These are phyloP conservation scores for Rhincodon typus DNA, from an alignment of 2,797 vertebrate species.

Conservation along the genomic window DNA sequence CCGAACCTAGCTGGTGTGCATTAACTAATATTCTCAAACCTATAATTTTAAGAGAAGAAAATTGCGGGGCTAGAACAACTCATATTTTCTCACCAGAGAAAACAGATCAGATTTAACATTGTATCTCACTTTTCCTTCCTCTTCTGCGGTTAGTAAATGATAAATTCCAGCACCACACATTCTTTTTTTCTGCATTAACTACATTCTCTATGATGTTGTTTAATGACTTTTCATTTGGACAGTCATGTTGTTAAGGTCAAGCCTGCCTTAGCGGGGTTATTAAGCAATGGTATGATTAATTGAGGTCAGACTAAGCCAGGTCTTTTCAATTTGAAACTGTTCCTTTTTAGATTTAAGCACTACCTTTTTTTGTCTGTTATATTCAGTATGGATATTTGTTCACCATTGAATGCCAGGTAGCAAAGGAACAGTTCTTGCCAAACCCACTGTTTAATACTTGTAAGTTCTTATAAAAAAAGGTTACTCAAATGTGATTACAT, in stretches of 20 bases:
- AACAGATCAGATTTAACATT: not conserved
- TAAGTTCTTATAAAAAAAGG: not conserved
- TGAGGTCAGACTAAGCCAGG: constrained; percentile 8
- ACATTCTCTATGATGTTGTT: not conserved
- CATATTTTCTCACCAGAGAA: not conserved
- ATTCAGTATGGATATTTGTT: not conserved
- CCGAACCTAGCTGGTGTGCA: not conserved
- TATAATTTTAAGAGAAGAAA: not conserved
- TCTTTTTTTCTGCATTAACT: not conserved
- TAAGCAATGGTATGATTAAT: constrained; percentile 8
- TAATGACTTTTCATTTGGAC: not conserved
- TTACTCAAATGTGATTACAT: not conserved
- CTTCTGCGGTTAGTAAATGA: not conserved
- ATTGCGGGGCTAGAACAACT: not conserved
- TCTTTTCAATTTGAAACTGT: not conserved
- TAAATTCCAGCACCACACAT: not conserved
- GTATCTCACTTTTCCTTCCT: not conserved
- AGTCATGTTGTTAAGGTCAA: not conserved
- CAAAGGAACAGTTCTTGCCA: not conserved
- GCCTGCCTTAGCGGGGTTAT: not conserved
- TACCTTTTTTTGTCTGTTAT: not conserved
- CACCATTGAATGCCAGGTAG: not conserved
- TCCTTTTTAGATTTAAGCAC: not conserved
- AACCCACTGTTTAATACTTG: not conserved
- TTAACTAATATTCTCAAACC: not conserved